A percentile compares a stretch with the other conserved stretches of the same genome.
Evolutionary conservation across 2,113 vertebrate genomes (phyloP).

Genomic region (Pungitius pungitius): DNA sequence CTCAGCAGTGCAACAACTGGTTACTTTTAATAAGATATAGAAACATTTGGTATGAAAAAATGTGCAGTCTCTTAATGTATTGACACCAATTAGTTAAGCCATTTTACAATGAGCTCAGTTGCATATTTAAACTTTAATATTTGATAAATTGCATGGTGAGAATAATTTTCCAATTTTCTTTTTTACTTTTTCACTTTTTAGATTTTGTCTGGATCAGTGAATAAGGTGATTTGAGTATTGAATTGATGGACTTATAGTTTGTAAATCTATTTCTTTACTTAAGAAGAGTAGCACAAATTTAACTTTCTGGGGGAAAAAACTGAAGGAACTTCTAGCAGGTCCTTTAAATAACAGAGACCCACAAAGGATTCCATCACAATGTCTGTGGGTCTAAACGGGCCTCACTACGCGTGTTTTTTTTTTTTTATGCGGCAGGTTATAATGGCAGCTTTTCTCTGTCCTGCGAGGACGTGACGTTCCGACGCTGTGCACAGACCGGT

Average conservation of each 20-base stretch:
- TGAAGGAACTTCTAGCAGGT: not conserved
- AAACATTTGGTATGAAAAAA: not conserved
- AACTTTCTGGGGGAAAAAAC: not conserved
- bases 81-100: not conserved
- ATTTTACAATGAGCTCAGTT: not conserved
- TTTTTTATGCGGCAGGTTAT: conserved; percentile 39
- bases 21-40: not conserved
- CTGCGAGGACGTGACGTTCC: conserved; percentile 14
- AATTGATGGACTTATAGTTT: not conserved
- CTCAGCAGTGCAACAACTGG: not conserved
- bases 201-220: not conserved
- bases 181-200: no score
- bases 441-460: conserved; percentile 15
- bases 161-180: not conserved
- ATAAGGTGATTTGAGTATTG: not conserved
- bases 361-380: not conserved
- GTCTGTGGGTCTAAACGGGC: not conserved
- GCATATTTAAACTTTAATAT: not conserved
- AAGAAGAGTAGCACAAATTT: not conserved
- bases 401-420: conserved; percentile 7
- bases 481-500: conserved; percentile 8
- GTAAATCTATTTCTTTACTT: not conserved
- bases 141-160: not conserved
- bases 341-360: not conserved
- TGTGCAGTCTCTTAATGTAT: not conserved